Evolutionary conservation across 2,113 vertebrate species (phyloP), one percentile per base, ranked within the genome.

Genomic region (Spea multiplicata): DNA sequence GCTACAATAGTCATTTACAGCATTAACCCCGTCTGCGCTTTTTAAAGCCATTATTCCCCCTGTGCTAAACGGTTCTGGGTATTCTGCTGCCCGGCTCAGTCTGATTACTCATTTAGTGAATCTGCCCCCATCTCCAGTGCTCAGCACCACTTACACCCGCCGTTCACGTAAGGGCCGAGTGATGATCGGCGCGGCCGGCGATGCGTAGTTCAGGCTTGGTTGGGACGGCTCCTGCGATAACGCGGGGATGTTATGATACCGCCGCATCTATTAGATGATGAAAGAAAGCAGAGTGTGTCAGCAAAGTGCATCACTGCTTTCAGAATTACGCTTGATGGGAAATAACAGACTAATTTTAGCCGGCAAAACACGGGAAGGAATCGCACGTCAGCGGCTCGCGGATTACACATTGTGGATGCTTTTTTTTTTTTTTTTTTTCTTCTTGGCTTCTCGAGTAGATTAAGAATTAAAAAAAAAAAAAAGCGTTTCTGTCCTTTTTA

Each of bases 321-420:
- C 49, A n/a, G 65, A 45, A 64, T 71, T 53, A 66, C 49, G 14
- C 10, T 78, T 83, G 71, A 50, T 83, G 81, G 83, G 78, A 77
- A 53, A 8, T 66, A 68, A 6, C 5, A 76, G 14, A 77, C 72
- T 82, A 44, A 81, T 84, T 88, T 81, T 81, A 85, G 68, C 59
- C 81, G 82, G 30, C 13, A 47, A 50, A 44, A 84, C 79, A 82
- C 83, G 6, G 66, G 55, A 6, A 61, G 68, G 10, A 65, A 65
- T 46, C 13, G 8, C 53, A 48, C 66, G 75, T 76, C 52, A 45
- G 10, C 2, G 6, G 77, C 76, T 66, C 75, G 82, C 74, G 71
- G 84, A 83, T 82, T 81, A 76, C 83, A 75, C 52, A 17, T 69
- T 16, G 30, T 30, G 2, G 30, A 85, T 46, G 12, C 44, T 80